Evolutionary conservation across 2,888 invertebrate species (phyloP).

Genomic region (Pomacea canaliculata): DNA sequence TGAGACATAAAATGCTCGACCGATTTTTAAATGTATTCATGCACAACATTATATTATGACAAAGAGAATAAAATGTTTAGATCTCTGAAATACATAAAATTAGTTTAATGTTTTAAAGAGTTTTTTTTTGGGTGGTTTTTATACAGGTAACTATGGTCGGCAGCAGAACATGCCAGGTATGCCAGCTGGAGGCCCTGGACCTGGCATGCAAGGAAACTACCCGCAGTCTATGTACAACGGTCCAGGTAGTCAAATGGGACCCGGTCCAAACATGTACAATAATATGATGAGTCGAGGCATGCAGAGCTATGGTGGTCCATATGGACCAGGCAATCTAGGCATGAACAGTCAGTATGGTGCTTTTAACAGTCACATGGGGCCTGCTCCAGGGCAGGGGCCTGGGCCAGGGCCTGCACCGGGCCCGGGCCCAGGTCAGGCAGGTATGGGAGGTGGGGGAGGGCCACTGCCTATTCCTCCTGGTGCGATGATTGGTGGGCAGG

Average conservation of each 20-base stretch:
- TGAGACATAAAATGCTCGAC: background rate
- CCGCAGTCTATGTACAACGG: conserved; percentile 55
- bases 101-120: no score
- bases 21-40: no score
- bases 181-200: conserved; percentile 35
- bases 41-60: no score
- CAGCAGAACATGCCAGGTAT: conserved; percentile 43
- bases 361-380: conserved; percentile 42
- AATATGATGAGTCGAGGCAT: conserved; percentile 27
- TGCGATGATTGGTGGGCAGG: conserved; percentile 11
- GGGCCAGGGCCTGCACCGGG: conserved; percentile 43
- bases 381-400: conserved; percentile 37
- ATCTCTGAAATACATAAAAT: no score
- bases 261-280: conserved; percentile 45
- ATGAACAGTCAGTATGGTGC: conserved; percentile 56
- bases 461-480: conserved; percentile 24
- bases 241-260: conserved; percentile 43
- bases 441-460: conserved; percentile 20
- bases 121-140: background rate
- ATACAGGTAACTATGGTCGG: conserved; percentile 48
- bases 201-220: conserved; percentile 51
- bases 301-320: conserved; percentile 30
- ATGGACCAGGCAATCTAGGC: conserved; percentile 29
- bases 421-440: conserved; percentile 32
- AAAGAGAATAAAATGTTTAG: no score